These are phyloP conservation scores for Sinhomidia bicolor DNA, from an alignment of 2,888 invertebrate species.

Conservation along the genomic window DNA sequence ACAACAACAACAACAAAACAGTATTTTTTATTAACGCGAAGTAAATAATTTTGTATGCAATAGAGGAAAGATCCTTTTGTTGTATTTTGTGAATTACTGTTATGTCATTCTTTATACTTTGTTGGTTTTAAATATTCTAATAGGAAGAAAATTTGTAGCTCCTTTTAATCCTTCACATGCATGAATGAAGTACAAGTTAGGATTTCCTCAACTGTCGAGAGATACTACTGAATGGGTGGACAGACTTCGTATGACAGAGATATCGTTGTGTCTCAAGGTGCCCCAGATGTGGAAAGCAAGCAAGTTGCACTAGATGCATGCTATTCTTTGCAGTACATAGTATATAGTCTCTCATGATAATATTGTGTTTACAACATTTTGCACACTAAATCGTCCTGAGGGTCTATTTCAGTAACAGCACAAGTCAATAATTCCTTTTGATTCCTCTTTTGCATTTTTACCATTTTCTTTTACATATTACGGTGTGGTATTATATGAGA, in stretches of 20 bases:
- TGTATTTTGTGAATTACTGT: slow-evolving; percentile 33
- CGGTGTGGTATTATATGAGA: slow-evolving; percentile 32
- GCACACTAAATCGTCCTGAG: too few species aligned
- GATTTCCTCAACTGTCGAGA: neutral
- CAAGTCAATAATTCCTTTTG: slow-evolving; percentile 47
- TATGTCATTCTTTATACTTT: neutral
- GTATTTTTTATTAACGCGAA: slow-evolving; percentile 45
- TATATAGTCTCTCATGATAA: too few species aligned
- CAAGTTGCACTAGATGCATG: neutral
- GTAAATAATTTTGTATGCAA: slow-evolving; percentile 33
- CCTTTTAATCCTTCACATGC: neutral
- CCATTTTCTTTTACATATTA: slow-evolving; percentile 23
- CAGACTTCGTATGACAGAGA: neutral
- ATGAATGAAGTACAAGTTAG: neutral
- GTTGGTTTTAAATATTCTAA: neutral
- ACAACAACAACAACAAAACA: neutral
- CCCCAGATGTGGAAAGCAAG: slow-evolving; percentile 11
- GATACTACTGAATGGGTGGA: neutral
- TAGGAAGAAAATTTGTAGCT: neutral
- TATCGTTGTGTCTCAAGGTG: neutral
- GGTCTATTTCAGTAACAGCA: neutral
- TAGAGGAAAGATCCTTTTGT: neutral
- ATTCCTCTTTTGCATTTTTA: slow-evolving; percentile 10
- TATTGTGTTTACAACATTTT: too few species aligned
- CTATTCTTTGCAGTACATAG: too few species aligned